phyloP scores from a whole-genome alignment of 1,140 invertebrate species.

The Steinernema khuongi region DNA sequence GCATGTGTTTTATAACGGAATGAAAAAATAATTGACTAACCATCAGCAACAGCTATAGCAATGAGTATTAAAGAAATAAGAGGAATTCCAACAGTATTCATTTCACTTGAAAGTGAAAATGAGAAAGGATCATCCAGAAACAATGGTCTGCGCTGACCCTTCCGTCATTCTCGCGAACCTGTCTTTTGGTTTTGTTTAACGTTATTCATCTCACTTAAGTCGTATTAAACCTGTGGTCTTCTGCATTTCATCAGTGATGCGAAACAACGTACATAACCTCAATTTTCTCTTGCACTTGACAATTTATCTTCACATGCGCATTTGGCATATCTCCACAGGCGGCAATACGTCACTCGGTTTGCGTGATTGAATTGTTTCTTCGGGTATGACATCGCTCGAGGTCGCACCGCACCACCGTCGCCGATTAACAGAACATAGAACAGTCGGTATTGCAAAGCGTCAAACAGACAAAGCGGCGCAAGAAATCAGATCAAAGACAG shows the following conservation, averaged over 20 bases:
- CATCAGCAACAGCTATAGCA: background rate
- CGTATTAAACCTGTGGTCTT: background rate
- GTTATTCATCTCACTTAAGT: background rate
- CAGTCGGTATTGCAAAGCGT: background rate
- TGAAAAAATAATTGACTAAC: background rate
- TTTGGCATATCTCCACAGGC: slow-evolving; percentile 14
- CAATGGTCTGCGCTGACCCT: background rate
- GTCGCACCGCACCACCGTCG: background rate
- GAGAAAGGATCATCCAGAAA: background rate
- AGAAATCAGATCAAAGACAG: background rate
- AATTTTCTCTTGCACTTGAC: background rate
- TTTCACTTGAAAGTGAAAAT: background rate
- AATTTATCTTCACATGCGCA: background rate
- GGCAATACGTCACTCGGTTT: background rate
- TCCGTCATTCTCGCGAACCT: background rate
- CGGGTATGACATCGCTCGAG: background rate
- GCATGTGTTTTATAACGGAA: background rate
- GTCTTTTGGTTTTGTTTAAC: background rate
- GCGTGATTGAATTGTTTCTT: slow-evolving; percentile 1
- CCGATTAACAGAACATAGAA: slow-evolving; percentile 4
- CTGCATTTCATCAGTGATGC: too few species aligned
- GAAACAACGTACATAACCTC: too few species aligned
- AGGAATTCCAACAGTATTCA: background rate
- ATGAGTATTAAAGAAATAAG: background rate
- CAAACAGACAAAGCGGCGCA: background rate